Percentiles rank a stretch among this genome's conserved stretches.
Conservation (phyloP, 1,140 invertebrate species). For the Neodiprion pinetum region DNA sequence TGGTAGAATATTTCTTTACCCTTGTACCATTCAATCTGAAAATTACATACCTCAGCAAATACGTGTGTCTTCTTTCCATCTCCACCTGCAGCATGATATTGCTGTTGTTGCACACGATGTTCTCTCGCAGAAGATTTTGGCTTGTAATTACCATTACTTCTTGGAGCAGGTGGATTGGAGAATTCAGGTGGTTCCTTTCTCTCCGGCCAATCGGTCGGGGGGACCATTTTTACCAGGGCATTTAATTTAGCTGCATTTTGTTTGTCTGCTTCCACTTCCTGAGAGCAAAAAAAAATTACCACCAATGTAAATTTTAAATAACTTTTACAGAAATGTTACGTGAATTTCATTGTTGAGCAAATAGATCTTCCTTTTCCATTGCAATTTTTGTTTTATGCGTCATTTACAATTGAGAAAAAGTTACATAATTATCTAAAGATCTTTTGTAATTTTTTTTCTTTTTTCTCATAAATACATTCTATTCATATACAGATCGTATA, state of each 20-base stretch:
- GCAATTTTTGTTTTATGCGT: too few species aligned
- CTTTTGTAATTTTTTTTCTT: too few species aligned
- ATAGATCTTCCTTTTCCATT: neutral
- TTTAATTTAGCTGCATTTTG: conserved; percentile 59
- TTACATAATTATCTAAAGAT: too few species aligned
- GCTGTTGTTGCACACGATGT: conserved; percentile 33
- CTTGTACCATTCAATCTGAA: conserved; percentile 20
- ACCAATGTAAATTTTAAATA: conserved; percentile 14
- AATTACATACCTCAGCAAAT: conserved; percentile 47
- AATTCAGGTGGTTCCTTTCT: conserved; percentile 57
- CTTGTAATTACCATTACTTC: conserved; percentile 29
- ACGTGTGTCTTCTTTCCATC: conserved; percentile 51
- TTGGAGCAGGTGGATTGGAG: conserved; percentile 29
- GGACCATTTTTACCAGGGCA: conserved; percentile 58
- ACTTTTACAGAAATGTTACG: conserved; percentile 11
- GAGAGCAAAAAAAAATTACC: conserved; percentile 18
- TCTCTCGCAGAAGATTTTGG: conserved; percentile 42
- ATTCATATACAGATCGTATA: too few species aligned
- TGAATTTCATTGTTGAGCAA: conserved; percentile 19
- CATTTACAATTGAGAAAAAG: too few species aligned
- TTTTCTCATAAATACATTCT: too few species aligned
- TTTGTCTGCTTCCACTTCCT: conserved; percentile 63
- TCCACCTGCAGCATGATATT: conserved; percentile 36
- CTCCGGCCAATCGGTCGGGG: conserved; percentile 55
- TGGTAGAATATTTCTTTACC: neutral